phyloP scores from a whole-genome alignment of 1,140 invertebrate genomes.

The Trachelipus rathkii region DNA sequence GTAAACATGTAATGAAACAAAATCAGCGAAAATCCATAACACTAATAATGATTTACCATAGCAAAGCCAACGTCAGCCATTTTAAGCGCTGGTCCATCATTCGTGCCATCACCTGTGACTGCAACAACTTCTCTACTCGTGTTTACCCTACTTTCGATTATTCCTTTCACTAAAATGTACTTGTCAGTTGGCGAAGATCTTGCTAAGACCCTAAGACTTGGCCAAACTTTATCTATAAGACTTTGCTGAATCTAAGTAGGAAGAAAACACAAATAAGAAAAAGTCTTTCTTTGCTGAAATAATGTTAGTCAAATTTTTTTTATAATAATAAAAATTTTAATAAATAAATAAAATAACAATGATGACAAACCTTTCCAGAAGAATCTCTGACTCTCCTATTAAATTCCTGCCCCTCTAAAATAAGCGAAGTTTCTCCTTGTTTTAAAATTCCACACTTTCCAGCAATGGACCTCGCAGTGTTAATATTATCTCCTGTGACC shows the following conservation, averaged over 20 bases:
- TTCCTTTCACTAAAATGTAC: constrained; percentile 96
- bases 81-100: constrained; percentile 96
- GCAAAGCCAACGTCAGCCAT: constrained; percentile 99
- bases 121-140: constrained; percentile 95
- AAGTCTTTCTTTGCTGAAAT: no score
- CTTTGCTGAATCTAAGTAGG: constrained; percentile 72
- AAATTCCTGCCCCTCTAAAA: constrained; percentile 97
- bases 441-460: constrained; percentile 94
- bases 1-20: no score
- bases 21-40: no score
- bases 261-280: constrained; percentile 22
- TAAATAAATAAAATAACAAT: constrained; percentile 1
- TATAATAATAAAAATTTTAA: not conserved
- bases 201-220: constrained; percentile 89
- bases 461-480: constrained; percentile 96
- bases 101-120: constrained; percentile 98
- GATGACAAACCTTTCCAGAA: constrained; percentile 67
- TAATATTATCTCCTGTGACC: constrained; percentile 99
- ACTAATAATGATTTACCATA: constrained; percentile 65
- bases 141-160: constrained; percentile 91
- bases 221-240: constrained; percentile 97
- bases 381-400: constrained; percentile 85
- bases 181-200: constrained; percentile 98
- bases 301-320: no score
- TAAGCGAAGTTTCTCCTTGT: constrained; percentile 89